Conservation (phyloP, 2,888 invertebrate species). For the Nemoura dubitans region DNA sequence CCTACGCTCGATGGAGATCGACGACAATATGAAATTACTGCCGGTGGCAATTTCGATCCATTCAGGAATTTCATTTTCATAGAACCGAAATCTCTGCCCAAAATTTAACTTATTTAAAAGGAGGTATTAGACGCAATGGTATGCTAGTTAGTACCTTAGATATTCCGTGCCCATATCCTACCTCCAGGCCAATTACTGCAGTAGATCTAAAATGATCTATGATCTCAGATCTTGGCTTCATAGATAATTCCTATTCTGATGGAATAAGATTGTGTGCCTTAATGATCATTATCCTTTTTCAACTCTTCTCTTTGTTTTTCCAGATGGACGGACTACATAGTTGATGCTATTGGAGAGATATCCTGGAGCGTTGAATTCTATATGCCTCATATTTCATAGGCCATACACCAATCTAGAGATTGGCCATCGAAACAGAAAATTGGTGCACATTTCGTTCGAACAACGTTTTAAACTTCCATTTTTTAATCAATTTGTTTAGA, state of each 20-base stretch:
- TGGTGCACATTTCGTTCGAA: background rate
- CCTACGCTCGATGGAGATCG: background rate
- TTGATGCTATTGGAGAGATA: background rate
- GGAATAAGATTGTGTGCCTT: slow-evolving; percentile 38
- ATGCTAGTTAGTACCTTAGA: background rate
- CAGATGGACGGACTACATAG: background rate
- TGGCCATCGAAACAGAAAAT: background rate
- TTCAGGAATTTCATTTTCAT: slow-evolving; percentile 31
- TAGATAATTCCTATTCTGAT: slow-evolving; percentile 35
- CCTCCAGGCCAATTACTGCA: slow-evolving; percentile 20
- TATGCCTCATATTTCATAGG: background rate
- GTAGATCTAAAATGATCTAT: slow-evolving; percentile 30
- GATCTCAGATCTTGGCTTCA: slow-evolving; percentile 29
- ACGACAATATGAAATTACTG: background rate
- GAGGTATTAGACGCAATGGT: slow-evolving; percentile 30
- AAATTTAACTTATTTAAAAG: slow-evolving; percentile 29
- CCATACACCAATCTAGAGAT: background rate
- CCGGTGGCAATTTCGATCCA: background rate
- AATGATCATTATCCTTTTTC: slow-evolving; percentile 34
- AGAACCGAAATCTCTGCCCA: too few species aligned
- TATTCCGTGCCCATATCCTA: background rate
- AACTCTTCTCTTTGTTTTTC: slow-evolving; percentile 13
- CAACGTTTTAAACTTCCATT: background rate
- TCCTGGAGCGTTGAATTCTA: background rate
- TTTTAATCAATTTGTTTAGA: background rate